Evolutionary conservation across 2,797 vertebrate genomes (phyloP).

Genomic region (Pipistrellus nathusii): DNA sequence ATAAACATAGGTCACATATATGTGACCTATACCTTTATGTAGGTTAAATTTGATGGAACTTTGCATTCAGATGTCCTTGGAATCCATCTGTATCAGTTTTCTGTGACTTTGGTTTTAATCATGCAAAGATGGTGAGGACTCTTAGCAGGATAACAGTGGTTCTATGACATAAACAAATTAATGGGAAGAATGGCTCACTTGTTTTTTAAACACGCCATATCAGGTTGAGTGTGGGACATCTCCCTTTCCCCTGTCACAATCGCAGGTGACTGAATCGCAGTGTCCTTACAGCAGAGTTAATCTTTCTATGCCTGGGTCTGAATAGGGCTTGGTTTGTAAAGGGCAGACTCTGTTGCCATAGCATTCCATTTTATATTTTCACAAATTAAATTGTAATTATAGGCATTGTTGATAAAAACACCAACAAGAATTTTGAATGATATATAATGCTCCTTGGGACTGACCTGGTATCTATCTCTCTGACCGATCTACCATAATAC

Average conservation of each 20-base stretch:
- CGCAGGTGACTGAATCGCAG: background rate
- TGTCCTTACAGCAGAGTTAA: background rate
- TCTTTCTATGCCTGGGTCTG: background rate
- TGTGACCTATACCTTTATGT: background rate
- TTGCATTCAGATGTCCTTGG: constrained; percentile 47
- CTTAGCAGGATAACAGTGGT: constrained; percentile 26
- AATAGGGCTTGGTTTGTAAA: constrained; percentile 1
- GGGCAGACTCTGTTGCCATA: background rate
- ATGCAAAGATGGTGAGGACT: background rate
- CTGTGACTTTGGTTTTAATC: constrained; percentile 66
- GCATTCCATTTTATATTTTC: constrained; percentile 44
- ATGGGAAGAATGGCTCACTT: constrained; percentile 38
- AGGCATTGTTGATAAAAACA: background rate
- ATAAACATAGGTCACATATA: background rate
- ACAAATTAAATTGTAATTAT: constrained; percentile 9
- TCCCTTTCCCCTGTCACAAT: constrained; percentile 24
- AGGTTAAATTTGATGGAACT: background rate
- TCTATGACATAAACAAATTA: constrained; percentile 56
- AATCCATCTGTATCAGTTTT: constrained; percentile 30
- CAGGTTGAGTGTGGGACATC: background rate
- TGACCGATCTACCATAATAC: background rate
- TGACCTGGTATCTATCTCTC: background rate
- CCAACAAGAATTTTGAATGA: constrained; percentile 16
- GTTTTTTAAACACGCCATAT: constrained; percentile 26
- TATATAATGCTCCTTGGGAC: constrained; percentile 3